phyloP scores from a whole-genome alignment of 2,888 invertebrate species.

The Caenorhabditis macrosperma region DNA sequence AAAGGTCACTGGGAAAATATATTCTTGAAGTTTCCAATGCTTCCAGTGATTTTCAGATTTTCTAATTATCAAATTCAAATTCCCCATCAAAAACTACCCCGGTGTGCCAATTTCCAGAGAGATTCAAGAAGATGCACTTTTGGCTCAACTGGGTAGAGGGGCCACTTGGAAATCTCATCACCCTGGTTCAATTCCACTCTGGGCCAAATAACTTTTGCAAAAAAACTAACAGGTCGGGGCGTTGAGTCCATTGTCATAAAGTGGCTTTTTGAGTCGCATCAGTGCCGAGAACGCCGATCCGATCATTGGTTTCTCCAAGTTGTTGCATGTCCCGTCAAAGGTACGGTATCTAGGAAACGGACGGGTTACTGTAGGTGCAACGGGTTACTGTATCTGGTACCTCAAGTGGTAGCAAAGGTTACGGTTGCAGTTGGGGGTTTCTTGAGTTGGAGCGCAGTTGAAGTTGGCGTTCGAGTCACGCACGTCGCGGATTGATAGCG shows the following conservation, averaged over 20 bases:
- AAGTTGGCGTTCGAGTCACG: constrained; percentile 77
- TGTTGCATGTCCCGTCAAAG: constrained; percentile 80
- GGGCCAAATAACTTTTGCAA: no score
- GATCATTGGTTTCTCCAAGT: constrained; percentile 73
- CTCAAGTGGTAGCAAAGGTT: constrained; percentile 78
- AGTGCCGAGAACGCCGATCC: constrained; percentile 79
- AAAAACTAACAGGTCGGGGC: constrained; percentile 77
- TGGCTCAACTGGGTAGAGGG: not conserved
- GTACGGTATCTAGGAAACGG: constrained; percentile 76
- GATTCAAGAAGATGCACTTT: not conserved
- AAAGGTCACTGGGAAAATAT: no score
- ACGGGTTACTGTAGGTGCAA: no score
- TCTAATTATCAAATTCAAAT: no score
- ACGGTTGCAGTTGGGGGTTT: constrained; percentile 72
- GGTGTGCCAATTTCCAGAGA: no score
- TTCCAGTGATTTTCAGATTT: not conserved
- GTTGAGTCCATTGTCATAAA: constrained; percentile 79
- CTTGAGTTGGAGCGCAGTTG: constrained; percentile 76
- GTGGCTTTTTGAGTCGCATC: constrained; percentile 75
- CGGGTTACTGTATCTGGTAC: no score
- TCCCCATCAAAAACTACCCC: no score
- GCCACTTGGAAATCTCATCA: no score
- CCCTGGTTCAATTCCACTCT: no score
- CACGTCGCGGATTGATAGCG: constrained; percentile 78
- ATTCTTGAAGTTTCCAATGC: no score